Percentiles rank a stretch among this genome's conserved stretches.
Evolutionary conservation across 2,113 vertebrate genomes (phyloP).

Genomic region (Speoplatyrhinus poulsoni): DNA sequence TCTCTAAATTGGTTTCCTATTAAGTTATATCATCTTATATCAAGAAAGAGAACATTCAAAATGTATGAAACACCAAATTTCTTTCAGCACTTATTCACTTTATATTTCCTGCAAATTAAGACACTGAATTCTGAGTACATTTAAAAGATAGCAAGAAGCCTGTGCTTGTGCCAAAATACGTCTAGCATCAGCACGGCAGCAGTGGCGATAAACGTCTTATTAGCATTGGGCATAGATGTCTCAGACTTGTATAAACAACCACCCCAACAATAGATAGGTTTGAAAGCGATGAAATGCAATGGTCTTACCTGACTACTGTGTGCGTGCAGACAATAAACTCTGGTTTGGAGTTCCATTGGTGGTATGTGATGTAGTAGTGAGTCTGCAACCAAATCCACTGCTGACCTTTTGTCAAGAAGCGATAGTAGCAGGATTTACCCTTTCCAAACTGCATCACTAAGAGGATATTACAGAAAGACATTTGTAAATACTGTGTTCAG

Average conservation of each 20-base stretch:
- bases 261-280: neutral
- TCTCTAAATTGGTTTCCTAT: too few relatives aligned
- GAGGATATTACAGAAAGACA: conserved; percentile 10
- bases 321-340: conserved; percentile 89
- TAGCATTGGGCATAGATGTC: too few relatives aligned
- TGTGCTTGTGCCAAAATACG: too few relatives aligned
- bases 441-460: conserved; percentile 89
- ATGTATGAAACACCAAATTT: too few relatives aligned
- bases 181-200: too few relatives aligned
- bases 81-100: too few relatives aligned
- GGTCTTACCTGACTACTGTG: conserved; percentile 82
- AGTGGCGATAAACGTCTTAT: too few relatives aligned
- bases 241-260: neutral
- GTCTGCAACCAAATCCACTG: conserved; percentile 89
- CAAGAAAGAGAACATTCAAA: too few relatives aligned
- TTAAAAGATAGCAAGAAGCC: too few relatives aligned
- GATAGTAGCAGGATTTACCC: conserved; percentile 89
- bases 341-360: conserved; percentile 92
- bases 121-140: too few relatives aligned
- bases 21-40: too few relatives aligned
- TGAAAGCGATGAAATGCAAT: neutral
- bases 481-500: neutral
- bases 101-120: too few relatives aligned
- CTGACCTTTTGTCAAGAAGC: conserved; percentile 88
- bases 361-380: conserved; percentile 88